Evolutionary conservation across 2,113 vertebrate genomes (phyloP), one percentile per base, ranked within the genome.

Genomic region (Prionailurus viverrinus): DNA sequence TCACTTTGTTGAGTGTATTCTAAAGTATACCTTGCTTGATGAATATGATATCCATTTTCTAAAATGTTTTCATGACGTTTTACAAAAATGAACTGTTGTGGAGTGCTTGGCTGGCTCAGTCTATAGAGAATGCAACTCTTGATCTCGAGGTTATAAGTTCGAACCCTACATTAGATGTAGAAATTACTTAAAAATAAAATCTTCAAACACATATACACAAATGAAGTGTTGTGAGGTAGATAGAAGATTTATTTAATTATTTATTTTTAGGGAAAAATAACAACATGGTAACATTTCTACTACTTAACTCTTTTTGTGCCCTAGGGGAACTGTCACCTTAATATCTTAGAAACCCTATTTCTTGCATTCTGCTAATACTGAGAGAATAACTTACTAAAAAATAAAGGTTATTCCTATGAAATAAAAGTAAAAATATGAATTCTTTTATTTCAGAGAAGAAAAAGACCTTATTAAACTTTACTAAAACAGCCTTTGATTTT

Each of bases 341-440:
- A 25, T 95, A 86, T 94, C 31, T 86, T 86, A 89, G 69, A 83
- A 80, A 94, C 41, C 29, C 53, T 68, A 3, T 88, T 93, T 74
- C 31, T 89, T 94, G 0, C 2, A 21, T 78, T 93, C n/a, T 93
- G 0, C 41, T 68, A 89, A 58, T 78, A 73, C 23, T 91, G 9
- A 90, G 25, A 92, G 53, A 93, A 90, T 51, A 87, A 51, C 65
- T 95, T 87, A 66, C 68, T 45, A 69, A 93, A 91, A 97, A 63
- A 31, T 63, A 41, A 55, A 53, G 14, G 31, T 63, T 96, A 90
- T 78, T 74, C 33, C 23, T 89, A 41, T 95, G 11, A 93, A 93
- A 76, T 73, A 80, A 41, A 80, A 11, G 6, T 68, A 23, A 79
- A 89, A 55, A 25, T 89, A 29, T 81, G 27, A 91, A 61, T 95